phyloP scores from a whole-genome alignment of 2,797 vertebrate genomes.

The Galaxias olidus region DNA sequence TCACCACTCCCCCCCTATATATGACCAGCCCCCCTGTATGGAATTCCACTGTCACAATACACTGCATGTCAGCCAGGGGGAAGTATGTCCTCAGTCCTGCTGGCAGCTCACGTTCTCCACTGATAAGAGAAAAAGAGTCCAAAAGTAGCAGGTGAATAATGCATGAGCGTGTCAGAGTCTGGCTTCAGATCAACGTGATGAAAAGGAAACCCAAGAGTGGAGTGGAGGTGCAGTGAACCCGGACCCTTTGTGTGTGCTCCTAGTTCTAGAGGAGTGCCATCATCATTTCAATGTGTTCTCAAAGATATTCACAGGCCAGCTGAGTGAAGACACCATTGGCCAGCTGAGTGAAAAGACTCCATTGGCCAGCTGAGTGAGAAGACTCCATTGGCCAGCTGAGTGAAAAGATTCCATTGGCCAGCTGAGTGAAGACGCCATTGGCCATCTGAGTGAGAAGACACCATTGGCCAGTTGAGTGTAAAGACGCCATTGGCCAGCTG shows the following conservation, averaged over 20 bases:
- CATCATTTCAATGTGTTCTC: constrained; percentile 8
- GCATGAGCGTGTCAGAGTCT: neutral
- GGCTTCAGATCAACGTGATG: neutral
- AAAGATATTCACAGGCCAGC: constrained; percentile 1
- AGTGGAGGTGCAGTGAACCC: neutral
- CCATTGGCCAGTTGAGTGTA: neutral
- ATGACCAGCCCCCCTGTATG: too few species aligned
- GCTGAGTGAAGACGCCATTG: constrained; percentile 3
- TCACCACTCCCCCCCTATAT: too few species aligned
- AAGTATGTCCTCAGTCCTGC: too few species aligned
- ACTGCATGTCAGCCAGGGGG: too few species aligned
- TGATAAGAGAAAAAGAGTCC: too few species aligned
- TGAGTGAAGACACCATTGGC: constrained; percentile 7
- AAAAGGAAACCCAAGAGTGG: neutral
- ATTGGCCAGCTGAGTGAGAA: constrained; percentile 5
- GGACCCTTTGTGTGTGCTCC: neutral
- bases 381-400: constrained; percentile 8
- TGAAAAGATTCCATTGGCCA: too few species aligned
- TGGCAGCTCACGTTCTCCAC: too few species aligned
- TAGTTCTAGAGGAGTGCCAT: neutral
- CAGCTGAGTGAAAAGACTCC: constrained; percentile 16
- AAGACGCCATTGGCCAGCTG: constrained; percentile 11
- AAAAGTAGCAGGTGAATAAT: too few species aligned
- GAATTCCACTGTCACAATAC: too few species aligned
- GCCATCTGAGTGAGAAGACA: constrained; percentile 22